These are phyloP conservation scores for Amia ocellicauda DNA, from an alignment of 2,113 vertebrate species.

Conservation along the genomic window DNA sequence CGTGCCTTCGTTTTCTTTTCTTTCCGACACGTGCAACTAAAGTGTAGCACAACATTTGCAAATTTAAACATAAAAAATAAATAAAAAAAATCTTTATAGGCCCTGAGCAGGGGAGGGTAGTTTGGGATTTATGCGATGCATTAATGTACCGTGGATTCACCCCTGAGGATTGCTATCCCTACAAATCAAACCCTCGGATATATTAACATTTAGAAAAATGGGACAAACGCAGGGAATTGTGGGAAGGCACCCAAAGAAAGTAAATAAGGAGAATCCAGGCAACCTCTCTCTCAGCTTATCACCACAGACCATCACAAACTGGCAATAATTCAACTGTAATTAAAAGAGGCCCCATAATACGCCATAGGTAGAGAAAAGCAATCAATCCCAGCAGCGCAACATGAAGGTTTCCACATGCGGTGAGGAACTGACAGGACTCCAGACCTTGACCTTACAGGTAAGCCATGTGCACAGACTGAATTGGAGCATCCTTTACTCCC, in stretches of 20 bases:
- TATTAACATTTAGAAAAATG: background rate
- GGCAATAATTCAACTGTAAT: slow-evolving; percentile 60
- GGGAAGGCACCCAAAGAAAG: slow-evolving; percentile 13
- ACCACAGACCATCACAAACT: too few relatives aligned
- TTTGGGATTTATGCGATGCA: too few relatives aligned
- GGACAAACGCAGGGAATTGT: background rate
- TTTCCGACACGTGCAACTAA: background rate
- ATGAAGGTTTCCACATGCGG: slow-evolving; percentile 14
- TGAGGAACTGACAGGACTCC: too few relatives aligned
- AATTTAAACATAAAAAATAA: slow-evolving; percentile 9
- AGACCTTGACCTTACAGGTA: too few relatives aligned
- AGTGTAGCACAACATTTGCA: too few relatives aligned
- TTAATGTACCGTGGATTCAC: slow-evolving; percentile 9
- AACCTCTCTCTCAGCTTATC: slow-evolving; percentile 28
- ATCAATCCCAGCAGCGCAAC: slow-evolving; percentile 35
- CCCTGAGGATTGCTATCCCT: slow-evolving; percentile 8
- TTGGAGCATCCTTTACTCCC: too few relatives aligned
- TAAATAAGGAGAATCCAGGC: slow-evolving; percentile 28
- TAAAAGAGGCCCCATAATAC: slow-evolving; percentile 48
- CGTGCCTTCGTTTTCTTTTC: background rate
- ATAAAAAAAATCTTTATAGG: background rate
- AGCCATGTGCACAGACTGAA: too few relatives aligned
- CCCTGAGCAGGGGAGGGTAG: background rate
- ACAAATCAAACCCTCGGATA: slow-evolving; percentile 17
- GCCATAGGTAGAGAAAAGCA: slow-evolving; percentile 38